Conservation (phyloP, 2,888 invertebrate genomes). For the Lobophora halterata region DNA sequence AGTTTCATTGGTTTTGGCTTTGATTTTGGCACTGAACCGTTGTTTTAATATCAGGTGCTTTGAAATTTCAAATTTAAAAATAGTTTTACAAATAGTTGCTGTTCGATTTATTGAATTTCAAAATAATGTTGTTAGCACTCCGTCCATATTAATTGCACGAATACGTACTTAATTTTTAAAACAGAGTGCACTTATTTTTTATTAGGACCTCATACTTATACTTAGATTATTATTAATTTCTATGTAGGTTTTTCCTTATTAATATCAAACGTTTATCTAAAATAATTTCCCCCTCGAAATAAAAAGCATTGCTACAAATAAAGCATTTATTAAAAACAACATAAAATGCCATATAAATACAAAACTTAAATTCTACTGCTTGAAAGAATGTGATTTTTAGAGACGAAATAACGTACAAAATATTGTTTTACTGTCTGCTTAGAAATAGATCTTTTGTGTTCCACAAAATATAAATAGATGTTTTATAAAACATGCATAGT, state of each 20-base stretch:
- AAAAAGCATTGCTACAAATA: constrained; percentile 33
- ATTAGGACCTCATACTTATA: too few relatives aligned
- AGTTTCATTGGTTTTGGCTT: constrained; percentile 17
- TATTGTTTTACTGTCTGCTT: constrained; percentile 62
- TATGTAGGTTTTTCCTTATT: too few relatives aligned
- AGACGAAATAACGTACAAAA: constrained; percentile 70
- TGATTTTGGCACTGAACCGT: constrained; percentile 18
- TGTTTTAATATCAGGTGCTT: constrained; percentile 41
- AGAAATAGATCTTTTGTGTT: constrained; percentile 65
- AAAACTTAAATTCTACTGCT: constrained; percentile 32
- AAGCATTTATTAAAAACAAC: constrained; percentile 45
- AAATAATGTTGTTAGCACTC: constrained; percentile 61
- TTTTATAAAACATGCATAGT: constrained; percentile 69
- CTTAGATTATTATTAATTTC: too few relatives aligned
- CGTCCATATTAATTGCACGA: constrained; percentile 66
- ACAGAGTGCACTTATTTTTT: constrained; percentile 24
- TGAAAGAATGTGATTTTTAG: constrained; percentile 56
- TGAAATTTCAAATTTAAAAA: constrained; percentile 1
- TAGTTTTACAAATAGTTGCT: not conserved
- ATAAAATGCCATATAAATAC: constrained; percentile 47
- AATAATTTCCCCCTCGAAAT: too few relatives aligned
- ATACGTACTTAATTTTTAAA: constrained; percentile 72
- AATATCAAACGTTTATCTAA: too few relatives aligned
- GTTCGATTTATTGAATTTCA: constrained; percentile 26
- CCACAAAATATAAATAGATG: constrained; percentile 52